These are phyloP conservation scores for Piaya cayana DNA, from an alignment of 2,113 vertebrate species.

Conservation along the genomic window DNA sequence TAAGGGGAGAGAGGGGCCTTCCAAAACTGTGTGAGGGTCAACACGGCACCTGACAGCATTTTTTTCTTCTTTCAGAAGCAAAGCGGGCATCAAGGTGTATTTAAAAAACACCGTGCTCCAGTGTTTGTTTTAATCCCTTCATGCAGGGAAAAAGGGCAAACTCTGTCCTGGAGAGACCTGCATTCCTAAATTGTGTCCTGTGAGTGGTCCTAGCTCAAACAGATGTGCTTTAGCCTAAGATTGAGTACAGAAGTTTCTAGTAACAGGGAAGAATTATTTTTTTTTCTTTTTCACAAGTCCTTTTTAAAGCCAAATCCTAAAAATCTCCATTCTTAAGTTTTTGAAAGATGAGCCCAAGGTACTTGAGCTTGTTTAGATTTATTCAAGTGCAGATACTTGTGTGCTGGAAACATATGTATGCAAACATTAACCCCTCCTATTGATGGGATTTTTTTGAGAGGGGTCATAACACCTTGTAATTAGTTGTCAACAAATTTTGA, in stretches of 20 bases:
- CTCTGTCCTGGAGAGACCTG: neutral
- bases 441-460: neutral
- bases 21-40: accelerated
- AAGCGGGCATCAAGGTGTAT: neutral
- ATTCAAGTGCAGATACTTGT: neutral
- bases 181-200: accelerated
- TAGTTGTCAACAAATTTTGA: neutral
- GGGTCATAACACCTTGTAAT: neutral
- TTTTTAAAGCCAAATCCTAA: neutral
- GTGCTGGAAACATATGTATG: neutral
- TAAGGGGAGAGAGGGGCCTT: accelerated
- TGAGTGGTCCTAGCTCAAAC: neutral
- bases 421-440: accelerated
- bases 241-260: neutral
- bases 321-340: neutral
- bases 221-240: neutral
- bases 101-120: neutral
- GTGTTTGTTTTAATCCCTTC: no score
- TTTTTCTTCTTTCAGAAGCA: accelerated
- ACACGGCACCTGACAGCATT: accelerated
- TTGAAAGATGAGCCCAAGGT: neutral
- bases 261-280: neutral
- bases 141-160: neutral
- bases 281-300: neutral
- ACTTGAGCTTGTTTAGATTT: neutral